Conservation (phyloP, 2,113 vertebrate genomes). For the Thamnaconus septentrionalis region DNA sequence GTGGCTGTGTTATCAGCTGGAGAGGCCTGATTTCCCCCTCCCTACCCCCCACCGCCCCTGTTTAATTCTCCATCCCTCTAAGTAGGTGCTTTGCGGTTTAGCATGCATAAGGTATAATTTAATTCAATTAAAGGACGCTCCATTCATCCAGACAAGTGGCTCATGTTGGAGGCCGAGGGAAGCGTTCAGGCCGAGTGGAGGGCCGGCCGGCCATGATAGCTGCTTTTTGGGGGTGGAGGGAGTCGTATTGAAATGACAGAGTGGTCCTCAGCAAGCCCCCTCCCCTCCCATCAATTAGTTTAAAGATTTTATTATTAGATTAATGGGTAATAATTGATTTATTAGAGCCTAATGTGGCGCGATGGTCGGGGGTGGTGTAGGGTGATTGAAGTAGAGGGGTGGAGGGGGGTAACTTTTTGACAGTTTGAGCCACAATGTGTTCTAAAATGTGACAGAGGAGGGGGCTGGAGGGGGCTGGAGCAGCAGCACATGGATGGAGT, state of each 20-base stretch:
- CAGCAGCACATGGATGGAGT: no score
- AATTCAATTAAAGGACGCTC: conserved; percentile 76
- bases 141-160: conserved; percentile 63
- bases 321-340: no score
- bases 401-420: no score
- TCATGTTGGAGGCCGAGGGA: conserved; percentile 46
- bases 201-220: conserved; percentile 19
- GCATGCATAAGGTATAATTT: conserved; percentile 77
- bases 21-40: conserved; percentile 50
- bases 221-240: conserved; percentile 13
- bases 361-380: no score
- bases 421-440: no score
- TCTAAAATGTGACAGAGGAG: no score
- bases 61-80: conserved; percentile 67
- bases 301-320: no score
- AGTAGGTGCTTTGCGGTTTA: conserved; percentile 74
- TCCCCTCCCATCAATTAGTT: no score
- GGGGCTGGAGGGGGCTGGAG: no score
- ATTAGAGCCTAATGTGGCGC: no score
- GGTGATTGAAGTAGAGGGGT: no score
- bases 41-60: conserved; percentile 15
- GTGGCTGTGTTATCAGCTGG: conserved; percentile 64
- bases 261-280: not conserved
- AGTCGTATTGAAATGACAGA: conserved; percentile 21
- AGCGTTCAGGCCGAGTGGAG: conserved; percentile 17